These are phyloP conservation scores for Papilio gigon DNA, from an alignment of 2,888 invertebrate genomes.

Conservation along the genomic window DNA sequence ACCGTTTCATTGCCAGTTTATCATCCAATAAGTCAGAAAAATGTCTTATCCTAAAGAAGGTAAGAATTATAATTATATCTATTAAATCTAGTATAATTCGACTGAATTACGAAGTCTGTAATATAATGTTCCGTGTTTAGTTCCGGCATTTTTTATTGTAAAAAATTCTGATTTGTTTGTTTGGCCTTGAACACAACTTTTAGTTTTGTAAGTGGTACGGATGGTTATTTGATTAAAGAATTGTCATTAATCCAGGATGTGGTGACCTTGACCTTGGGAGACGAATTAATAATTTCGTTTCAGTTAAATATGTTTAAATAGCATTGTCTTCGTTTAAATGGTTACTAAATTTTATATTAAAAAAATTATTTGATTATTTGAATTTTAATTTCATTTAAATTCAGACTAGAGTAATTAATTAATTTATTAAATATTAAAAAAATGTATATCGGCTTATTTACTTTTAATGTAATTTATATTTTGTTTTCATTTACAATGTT, in stretches of 20 bases:
- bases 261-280: neutral
- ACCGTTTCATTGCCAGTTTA: conserved; percentile 47
- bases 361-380: no score
- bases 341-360: no score
- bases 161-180: conserved; percentile 26
- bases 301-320: neutral
- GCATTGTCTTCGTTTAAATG: neutral
- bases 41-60: conserved; percentile 77
- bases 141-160: conserved; percentile 1
- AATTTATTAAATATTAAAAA: no score
- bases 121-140: neutral
- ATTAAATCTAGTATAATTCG: conserved; percentile 45
- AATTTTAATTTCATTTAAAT: no score
- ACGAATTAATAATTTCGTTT: neutral
- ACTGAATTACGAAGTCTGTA: conserved; percentile 43
- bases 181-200: conserved; percentile 29
- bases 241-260: conserved; percentile 15
- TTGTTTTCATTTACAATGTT: no score
- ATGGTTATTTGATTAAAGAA: conserved; percentile 6
- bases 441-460: no score
- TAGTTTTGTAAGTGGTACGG: conserved; percentile 15
- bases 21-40: conserved; percentile 49
- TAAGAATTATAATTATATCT: conserved; percentile 55
- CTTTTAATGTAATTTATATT: no score
- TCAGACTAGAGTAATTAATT: no score